Evolutionary conservation across 2,888 invertebrate species (phyloP), one percentile per base, ranked within the genome.

Genomic region (Aleiodes testaceus): DNA sequence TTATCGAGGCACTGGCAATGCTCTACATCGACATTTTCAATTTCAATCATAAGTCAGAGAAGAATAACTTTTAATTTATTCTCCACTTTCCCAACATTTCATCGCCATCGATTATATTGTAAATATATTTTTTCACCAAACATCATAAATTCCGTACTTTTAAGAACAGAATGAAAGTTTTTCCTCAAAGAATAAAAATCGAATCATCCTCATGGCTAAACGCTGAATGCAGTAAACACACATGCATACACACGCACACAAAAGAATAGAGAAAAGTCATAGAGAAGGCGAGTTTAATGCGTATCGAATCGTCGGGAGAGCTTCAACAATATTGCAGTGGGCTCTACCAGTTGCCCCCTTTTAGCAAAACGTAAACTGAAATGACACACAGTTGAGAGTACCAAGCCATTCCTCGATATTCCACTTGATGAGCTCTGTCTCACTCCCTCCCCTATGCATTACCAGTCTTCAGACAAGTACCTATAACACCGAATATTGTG

Each of bases 261-360:
- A 36, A 47, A 14, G 22, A 44, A 36, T 42, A 22, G 22, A 59
- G 65, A 59, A 59, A 67, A 64, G 20, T 26, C 22, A 53, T 64
- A 45, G 42, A 53, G 63, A 52, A 36, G 63, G 64, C 45, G 44
- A 67, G 76, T 76, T 84, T 82, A 85, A 85, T 81, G 84, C 80
- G 84, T 74, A 82, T 82, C 85, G 84, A 85, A 85, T 85, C 82
- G 84, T 74, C 79, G 66, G 76, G 78, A 82, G 82, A 81, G 83
- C 82, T 80, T 53, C 7, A 80, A 82, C 82, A 83, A 80, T 84
- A 83, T 84, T 81, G 79, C 76, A 69, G n/a, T 16, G 50, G 66
- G 66, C 61, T 66, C 44, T 50, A 69, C 72, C 69, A 68, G 65
- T 67, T 72, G 75, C 79, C 83, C 81, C 80, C 75, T 78, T 82